A percentile compares a stretch with the other conserved stretches of the same genome.
These are phyloP conservation scores for Drosophila silvestris DNA, from an alignment of 2,888 invertebrate species.

Conservation along the genomic window DNA sequence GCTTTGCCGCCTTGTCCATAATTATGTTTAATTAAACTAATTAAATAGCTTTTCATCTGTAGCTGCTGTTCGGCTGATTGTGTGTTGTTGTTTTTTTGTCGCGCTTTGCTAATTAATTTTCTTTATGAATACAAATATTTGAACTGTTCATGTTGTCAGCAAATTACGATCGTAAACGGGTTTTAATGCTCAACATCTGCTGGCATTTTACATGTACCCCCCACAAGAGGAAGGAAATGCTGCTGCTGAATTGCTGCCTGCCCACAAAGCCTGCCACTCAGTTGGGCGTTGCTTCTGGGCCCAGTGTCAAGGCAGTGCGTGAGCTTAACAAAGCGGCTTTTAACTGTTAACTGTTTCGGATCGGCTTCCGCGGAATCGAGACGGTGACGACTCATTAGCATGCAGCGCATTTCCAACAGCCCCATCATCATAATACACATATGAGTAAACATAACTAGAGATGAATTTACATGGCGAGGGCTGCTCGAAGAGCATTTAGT, in stretches of 20 bases:
- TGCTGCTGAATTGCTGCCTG: slow-evolving; percentile 6
- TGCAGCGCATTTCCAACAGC: slow-evolving; percentile 26
- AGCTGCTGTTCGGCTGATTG: slow-evolving; percentile 11
- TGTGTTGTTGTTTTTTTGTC: slow-evolving; percentile 37
- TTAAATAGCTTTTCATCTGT: slow-evolving; percentile 63
- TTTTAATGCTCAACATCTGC: slow-evolving; percentile 60
- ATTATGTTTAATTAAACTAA: slow-evolving; percentile 77
- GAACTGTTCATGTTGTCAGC: slow-evolving; percentile 36
- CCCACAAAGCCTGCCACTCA: slow-evolving; percentile 41
- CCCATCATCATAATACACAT: slow-evolving; percentile 18
- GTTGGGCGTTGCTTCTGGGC: slow-evolving; percentile 13
- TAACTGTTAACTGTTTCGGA: slow-evolving; percentile 53
- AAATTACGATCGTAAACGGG: slow-evolving; percentile 63
- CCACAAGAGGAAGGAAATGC: slow-evolving; percentile 2
- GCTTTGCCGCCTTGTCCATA: slow-evolving; percentile 50
- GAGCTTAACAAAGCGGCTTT: slow-evolving; percentile 21
- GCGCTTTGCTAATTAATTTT: slow-evolving; percentile 73
- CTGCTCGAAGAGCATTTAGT: not conserved
- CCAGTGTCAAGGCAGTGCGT: slow-evolving; percentile 66
- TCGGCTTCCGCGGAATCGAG: slow-evolving; percentile 42
- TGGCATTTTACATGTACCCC: slow-evolving; percentile 8
- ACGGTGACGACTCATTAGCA: slow-evolving; percentile 59
- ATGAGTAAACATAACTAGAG: slow-evolving; percentile 34
- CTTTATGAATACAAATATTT: slow-evolving; percentile 69
- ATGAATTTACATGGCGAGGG: slow-evolving; percentile 4